Evolutionary conservation across 92 coral and sea anemone genomes (phyloP).

Genomic region (Heteractis magnifica): DNA sequence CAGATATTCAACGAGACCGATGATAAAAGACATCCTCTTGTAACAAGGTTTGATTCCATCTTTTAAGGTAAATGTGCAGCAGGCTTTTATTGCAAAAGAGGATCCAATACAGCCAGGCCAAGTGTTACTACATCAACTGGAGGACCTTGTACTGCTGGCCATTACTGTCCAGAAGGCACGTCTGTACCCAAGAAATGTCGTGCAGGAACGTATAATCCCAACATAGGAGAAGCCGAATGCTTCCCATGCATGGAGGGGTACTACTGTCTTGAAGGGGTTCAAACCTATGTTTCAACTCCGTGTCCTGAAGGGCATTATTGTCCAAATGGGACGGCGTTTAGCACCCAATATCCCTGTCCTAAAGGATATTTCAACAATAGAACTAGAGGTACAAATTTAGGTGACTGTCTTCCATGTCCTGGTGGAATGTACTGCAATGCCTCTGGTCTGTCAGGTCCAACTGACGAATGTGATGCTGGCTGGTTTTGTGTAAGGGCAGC

Average conservation of each 20-base stretch:
- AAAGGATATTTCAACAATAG: slow-evolving; percentile 85
- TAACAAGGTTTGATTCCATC: background rate
- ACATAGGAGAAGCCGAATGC: slow-evolving; percentile 88
- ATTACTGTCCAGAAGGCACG: slow-evolving; percentile 87
- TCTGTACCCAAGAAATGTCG: slow-evolving; percentile 80
- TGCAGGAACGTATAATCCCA: slow-evolving; percentile 91
- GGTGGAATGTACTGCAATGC: slow-evolving; percentile 82
- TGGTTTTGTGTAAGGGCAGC: slow-evolving; percentile 93
- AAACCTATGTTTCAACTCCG: slow-evolving; percentile 53
- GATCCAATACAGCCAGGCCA: slow-evolving; percentile 90
- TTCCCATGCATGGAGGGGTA: slow-evolving; percentile 82
- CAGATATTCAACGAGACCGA: background rate
- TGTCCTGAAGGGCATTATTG: slow-evolving; percentile 95
- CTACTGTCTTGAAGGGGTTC: slow-evolving; percentile 87
- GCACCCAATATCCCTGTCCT: slow-evolving; percentile 78
- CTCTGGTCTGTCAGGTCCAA: slow-evolving; percentile 77
- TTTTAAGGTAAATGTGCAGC: slow-evolving; percentile 71
- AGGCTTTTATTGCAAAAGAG: slow-evolving; percentile 83
- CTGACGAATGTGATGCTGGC: slow-evolving; percentile 83
- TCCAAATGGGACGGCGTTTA: slow-evolving; percentile 81
- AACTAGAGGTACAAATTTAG: slow-evolving; percentile 59
- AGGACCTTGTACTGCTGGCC: slow-evolving; percentile 93
- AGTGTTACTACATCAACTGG: slow-evolving; percentile 66
- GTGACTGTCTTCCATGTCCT: slow-evolving; percentile 86
- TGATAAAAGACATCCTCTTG: too few species aligned